Base-by-base conservation (phyloP, 2,113 vertebrate species). In the Scopus umbretta region DNA sequence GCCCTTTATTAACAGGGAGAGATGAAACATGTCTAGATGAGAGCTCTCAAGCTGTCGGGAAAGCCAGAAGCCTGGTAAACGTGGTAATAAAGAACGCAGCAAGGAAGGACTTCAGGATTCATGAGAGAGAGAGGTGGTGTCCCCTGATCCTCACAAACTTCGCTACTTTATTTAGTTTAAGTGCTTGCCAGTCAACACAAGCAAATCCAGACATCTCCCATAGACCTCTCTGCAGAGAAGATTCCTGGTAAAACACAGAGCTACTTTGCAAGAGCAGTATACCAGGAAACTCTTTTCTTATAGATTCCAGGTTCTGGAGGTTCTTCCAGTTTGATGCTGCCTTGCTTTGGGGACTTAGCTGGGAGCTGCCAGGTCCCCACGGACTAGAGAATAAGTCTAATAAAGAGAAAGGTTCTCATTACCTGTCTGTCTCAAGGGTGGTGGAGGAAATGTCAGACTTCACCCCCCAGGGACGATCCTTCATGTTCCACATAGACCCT, bases 381-480 rank as follows among this genome's bases (percentile, higher is more conserved):
- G 26, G 25, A 61, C 42, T 62, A 38, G 34, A 76, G 27, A 90
- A 25, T n/a, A n/a, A 52, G 23, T 75, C 20, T 61, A 50, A 78
- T 45, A 55, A 81, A 27, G 25, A 80, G 42, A 86, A 59, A 52
- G 45, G 16, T 49, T 53, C 16, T 38, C 10, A 74, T 73, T 84
- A 98, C 97, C 97, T 98, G 72, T 98, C 95, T 29, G 86, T 92
- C 34, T 98, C 94, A 26, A 95, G 76, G 19, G 81, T 82, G 42
- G 66, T 66, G 5, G 67, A 96, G 2, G 92, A 93, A 91, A 97
- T 84, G 75, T 94, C 93, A 34, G 56, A 88, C 68, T 94, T 97
- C 74, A 89, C 8, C 5, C 89, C 73, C 53, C 90, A 61, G 0
- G 78, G 86, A 83, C 92, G 73, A 40, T 80, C 67, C 72, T 97